phyloP scores from a whole-genome alignment of 2,888 invertebrate species.

The Drosophila buzzatii region DNA sequence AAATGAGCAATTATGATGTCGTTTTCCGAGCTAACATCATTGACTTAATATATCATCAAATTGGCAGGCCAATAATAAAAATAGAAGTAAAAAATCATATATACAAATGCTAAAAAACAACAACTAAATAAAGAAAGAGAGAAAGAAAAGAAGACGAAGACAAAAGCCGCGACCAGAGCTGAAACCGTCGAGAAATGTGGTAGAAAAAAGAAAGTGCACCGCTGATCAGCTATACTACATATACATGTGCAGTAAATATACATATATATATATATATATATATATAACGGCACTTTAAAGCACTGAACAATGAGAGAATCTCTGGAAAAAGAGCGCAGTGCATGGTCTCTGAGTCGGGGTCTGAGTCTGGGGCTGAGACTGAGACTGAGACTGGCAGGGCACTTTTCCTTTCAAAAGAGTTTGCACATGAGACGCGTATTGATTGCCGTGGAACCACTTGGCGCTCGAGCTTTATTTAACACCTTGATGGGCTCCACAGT shows the following conservation, averaged over 20 bases:
- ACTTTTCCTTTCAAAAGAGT: slow-evolving; percentile 54
- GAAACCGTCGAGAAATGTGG: slow-evolving; percentile 57
- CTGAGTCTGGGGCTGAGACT: background rate
- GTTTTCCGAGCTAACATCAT: slow-evolving; percentile 52
- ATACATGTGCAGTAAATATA: slow-evolving; percentile 3
- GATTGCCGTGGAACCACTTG: slow-evolving; percentile 10
- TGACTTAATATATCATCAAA: slow-evolving; percentile 65
- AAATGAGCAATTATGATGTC: slow-evolving; percentile 65
- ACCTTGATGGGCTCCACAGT: slow-evolving; percentile 7
- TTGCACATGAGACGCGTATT: slow-evolving; percentile 22
- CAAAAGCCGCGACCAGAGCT: slow-evolving; percentile 37
- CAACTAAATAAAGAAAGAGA: background rate
- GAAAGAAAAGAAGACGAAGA: slow-evolving; percentile 12
- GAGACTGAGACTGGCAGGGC: slow-evolving; percentile 3
- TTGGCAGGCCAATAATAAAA: slow-evolving; percentile 54
- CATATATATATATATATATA: slow-evolving; percentile 13
- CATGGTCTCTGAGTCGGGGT: background rate
- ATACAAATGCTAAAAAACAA: slow-evolving; percentile 37
- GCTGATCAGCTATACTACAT: slow-evolving; percentile 27
- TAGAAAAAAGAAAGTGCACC: slow-evolving; percentile 70
- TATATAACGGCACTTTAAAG: slow-evolving; percentile 48
- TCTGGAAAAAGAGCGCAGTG: slow-evolving; percentile 21
- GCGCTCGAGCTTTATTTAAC: background rate
- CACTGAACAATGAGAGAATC: slow-evolving; percentile 30
- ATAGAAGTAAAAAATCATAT: slow-evolving; percentile 26